phyloP scores from a whole-genome alignment of 1,140 invertebrate genomes.

The Myzus persicae region DNA sequence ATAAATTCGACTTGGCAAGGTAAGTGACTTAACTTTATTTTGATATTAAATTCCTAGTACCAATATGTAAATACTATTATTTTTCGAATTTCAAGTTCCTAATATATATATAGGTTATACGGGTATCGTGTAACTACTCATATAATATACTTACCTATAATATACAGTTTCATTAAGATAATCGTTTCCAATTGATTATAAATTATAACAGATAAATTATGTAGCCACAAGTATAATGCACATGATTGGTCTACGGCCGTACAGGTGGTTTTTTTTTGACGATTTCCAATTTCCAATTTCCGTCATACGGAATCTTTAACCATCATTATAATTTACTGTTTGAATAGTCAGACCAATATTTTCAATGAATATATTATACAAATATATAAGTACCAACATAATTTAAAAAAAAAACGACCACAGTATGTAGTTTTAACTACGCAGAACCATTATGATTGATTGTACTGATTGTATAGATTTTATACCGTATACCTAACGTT shows the following conservation, averaged over 20 bases:
- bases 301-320: neutral
- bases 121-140: no score
- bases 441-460: neutral
- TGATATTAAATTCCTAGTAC: no score
- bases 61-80: no score
- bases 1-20: no score
- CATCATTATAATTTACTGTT: neutral
- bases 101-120: no score
- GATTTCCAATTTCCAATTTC: neutral
- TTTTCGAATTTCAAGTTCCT: no score
- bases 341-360: neutral
- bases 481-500: neutral
- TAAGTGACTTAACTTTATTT: no score
- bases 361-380: neutral
- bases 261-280: neutral
- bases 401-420: neutral
- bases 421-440: neutral
- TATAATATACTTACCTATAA: no score
- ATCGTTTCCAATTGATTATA: neutral
- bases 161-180: no score
- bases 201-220: neutral
- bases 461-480: neutral
- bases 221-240: neutral
- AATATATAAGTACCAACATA: neutral
- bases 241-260: neutral